Base-by-base conservation (phyloP, 1,140 invertebrate genomes). In the Procambarus virginalis region DNA sequence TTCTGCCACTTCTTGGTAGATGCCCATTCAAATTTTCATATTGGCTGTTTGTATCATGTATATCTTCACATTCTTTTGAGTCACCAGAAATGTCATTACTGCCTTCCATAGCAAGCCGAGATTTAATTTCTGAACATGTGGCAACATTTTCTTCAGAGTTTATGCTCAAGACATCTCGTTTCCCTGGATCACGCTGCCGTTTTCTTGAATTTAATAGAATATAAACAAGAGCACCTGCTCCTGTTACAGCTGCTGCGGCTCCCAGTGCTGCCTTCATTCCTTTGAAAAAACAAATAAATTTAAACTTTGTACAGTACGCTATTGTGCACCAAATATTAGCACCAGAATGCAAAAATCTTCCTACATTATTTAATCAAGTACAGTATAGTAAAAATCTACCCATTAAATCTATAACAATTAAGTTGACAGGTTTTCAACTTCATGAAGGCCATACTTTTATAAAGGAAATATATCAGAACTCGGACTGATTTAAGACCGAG, bases 231-330 rank as follows among this genome's bases (percentile, higher is more conserved):
- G 87, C 82, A 58, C 87, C 70, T 10, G 78, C 87, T 12, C 87
- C 87, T 10, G 87, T 84, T 60, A 89, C 20, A 12, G 87, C 87
- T 49, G 81, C 87, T 17, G 87, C 87, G 8, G 87, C 87, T 77
- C 87, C 80, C 14, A 89, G 51, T 48, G 73, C 81, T 46, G 34
- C 70, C 87, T 89, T 89, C 87, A 89, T 89, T 22, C 73, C 87
- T 89, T 73, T 9, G 34, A 34, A 34, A n/a, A 49, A 81, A 80
- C 55, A 84, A 49, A 70, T 14, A 64, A 55, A 55, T 34, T 34
- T 34, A 34, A 34, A 34, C 34, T 34, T 34, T 34, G 34, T 34
- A 34, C 34, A 34, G 34, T 34, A 34, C 34, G 34, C 34, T 34
- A 34, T 34, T 34, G 34, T 34, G 34, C 34, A 34, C 34, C 1